Conservation (phyloP, 2,888 invertebrate species). For the Philonicus albiceps region DNA sequence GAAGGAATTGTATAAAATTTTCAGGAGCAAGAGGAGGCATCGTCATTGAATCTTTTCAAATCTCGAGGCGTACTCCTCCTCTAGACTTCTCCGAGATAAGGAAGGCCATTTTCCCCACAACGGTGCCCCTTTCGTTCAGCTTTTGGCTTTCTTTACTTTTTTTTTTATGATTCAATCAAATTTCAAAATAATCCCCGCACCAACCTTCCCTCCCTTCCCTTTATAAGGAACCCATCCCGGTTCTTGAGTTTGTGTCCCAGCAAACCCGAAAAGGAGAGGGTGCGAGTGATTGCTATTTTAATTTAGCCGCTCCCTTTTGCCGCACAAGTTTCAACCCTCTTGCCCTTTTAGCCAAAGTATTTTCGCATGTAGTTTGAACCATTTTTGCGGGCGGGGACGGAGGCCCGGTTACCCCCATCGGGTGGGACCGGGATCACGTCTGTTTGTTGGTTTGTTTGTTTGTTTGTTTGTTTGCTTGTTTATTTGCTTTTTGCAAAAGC, state of each 20-base stretch:
- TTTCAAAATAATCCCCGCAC: conserved; percentile 47
- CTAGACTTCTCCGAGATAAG: conserved; percentile 1
- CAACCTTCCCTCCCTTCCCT: neutral
- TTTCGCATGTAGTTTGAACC: conserved; percentile 38
- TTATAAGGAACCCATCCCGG: neutral
- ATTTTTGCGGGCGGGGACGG: neutral
- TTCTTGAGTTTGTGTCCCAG: conserved; percentile 6
- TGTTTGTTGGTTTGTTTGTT: conserved; percentile 38
- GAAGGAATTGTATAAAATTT: conserved; percentile 24
- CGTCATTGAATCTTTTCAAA: neutral
- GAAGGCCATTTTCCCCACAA: conserved; percentile 7
- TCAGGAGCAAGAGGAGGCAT: neutral
- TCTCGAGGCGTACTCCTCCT: neutral
- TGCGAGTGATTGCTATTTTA: conserved; percentile 47
- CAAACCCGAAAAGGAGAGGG: neutral
- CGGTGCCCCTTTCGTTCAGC: neutral
- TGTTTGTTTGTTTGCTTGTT: conserved; percentile 37
- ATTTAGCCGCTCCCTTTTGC: conserved; percentile 39
- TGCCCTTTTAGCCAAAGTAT: conserved; percentile 27
- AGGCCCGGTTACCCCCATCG: neutral
- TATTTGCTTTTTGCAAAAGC: conserved; percentile 39
- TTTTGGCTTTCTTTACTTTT: neutral
- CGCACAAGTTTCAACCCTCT: conserved; percentile 40
- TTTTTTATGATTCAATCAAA: conserved; percentile 49
- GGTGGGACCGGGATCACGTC: conserved; percentile 29